Conservation (phyloP, 2,113 vertebrate species). For the Urocynchramus pylzowi region DNA sequence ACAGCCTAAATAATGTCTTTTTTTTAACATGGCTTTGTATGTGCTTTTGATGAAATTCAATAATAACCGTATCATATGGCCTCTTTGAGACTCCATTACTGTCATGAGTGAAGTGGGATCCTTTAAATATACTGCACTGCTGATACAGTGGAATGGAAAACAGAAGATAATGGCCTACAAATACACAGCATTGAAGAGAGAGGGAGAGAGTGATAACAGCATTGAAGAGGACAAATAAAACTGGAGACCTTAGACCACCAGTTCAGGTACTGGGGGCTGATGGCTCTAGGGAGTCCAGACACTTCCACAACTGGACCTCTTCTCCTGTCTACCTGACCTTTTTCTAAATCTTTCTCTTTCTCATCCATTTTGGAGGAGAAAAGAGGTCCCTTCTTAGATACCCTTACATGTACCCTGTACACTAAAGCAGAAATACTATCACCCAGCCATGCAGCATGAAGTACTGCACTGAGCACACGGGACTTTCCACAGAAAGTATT, state of each 20-base stretch:
- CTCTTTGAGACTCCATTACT: neutral
- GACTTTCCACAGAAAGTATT: neutral
- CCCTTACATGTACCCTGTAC: neutral
- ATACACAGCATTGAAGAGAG: neutral
- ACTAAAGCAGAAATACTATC: neutral
- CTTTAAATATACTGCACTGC: neutral
- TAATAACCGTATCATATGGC: neutral
- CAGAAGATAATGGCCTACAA: neutral
- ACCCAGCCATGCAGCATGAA: accelerated
- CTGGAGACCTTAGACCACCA: neutral
- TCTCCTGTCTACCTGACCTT: neutral
- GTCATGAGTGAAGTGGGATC: neutral
- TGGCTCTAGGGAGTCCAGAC: neutral
- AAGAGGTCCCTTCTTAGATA: neutral
- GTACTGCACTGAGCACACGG: neutral
- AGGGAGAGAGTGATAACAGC: neutral
- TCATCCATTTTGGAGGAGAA: neutral
- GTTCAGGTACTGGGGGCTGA: neutral
- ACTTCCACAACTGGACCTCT: neutral
- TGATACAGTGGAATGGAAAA: neutral
- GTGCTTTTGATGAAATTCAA: neutral
- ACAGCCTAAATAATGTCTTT: neutral
- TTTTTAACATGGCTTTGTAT: neutral
- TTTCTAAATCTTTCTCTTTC: neutral
- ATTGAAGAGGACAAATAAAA: neutral